Base-by-base conservation (phyloP, 2,113 vertebrate genomes). In the Perca schrenkii region DNA sequence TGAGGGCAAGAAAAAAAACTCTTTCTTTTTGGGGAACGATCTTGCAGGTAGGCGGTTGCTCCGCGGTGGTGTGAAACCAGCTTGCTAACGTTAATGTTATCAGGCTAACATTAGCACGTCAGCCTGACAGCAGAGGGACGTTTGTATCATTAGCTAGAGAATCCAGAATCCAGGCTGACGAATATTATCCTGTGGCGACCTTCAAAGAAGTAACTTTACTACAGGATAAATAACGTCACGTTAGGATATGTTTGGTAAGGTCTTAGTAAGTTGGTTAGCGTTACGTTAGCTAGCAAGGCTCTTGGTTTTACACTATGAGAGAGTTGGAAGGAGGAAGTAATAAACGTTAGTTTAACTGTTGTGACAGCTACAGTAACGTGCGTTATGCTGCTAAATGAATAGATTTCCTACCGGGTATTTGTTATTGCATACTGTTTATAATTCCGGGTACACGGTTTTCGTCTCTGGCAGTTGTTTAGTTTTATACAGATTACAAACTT, bases 281-380 rank as follows among this genome's bases (percentile, higher is more conserved):
- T 43, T 10, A 47, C 11, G 57, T 67, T 69, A 50, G 70, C 53
- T 49, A 58, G 17, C 43, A 49, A 17, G 2, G 25, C 21, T 63
- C 4, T 22, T 21, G n/a, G 25, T 36, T 74, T 40, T 40, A n/a
- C 16, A 79, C 52, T 64, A 62, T 36, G 34, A n/a, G 13, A 60
- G 3, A 49, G 25, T 34, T 66, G 62, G 31, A 36, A 86, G 50
- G 28, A 80, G 77, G 72, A 88, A 87, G 81, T 86, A 47, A 73
- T 36, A 49, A 16, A 50, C 43, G 36, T 76, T 67, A 74, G 57
- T 47, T 22, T 11, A 56, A 22, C 7, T 43, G 11, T 19, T 28
- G 19, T 58, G 34, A 19, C 31, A 65, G 10, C 28, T 65, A 31
- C 16, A 49, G 12, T 17, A 8, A 76, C 25, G 16, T 21, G 8